Evolutionary conservation across 2,113 vertebrate genomes (phyloP), one percentile per base, ranked within the genome.

Genomic region (Halichoeres trimaculatus): DNA sequence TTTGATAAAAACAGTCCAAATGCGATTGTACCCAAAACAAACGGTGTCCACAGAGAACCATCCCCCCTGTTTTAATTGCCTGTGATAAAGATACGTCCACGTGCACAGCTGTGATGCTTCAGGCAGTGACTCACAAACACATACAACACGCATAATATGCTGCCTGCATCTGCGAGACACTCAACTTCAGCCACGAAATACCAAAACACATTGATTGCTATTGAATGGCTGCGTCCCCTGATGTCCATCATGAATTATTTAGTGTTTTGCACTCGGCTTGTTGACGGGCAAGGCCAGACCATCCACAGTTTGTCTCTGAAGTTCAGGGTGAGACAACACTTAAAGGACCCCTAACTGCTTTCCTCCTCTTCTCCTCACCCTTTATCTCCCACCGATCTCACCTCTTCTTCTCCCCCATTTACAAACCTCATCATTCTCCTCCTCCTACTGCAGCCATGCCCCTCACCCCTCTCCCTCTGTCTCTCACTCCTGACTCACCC

Each of bases 401-500:
- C 55, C 73, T 78, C 70, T 38, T 53, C 59, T 59, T 55, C 65
- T 76, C 61, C 11, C 9, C 48, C 11, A 13, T 47, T 65, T 22
- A 30, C n/a, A 36, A 56, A 40, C 54, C 53, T 54, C 20, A n/a
- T 45, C 36, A 38, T 58, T n/a, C 50, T 24, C 23, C 23, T 2
- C 48, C 16, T 26, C 43, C 55, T 60, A n/a, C 51, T 48, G 55
- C 67, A 54, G 16, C 60, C 61, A 7, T 50, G 38, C 35, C 54
- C 47, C 30, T 56, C 56, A 24, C 16, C 36, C 52, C 52, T 30
- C 30, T 30, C 47, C 30, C 24, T 7, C 71, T 5, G 67, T 80
- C 68, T 83, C 78, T 80, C 76, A 52, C 74, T 68, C 76, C 79
- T 88, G 78, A 85, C 83, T 91, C 86, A 87, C 87, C 53, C 81